Conservation (phyloP, 1,140 invertebrate species). For the Penaeus japonicus region DNA sequence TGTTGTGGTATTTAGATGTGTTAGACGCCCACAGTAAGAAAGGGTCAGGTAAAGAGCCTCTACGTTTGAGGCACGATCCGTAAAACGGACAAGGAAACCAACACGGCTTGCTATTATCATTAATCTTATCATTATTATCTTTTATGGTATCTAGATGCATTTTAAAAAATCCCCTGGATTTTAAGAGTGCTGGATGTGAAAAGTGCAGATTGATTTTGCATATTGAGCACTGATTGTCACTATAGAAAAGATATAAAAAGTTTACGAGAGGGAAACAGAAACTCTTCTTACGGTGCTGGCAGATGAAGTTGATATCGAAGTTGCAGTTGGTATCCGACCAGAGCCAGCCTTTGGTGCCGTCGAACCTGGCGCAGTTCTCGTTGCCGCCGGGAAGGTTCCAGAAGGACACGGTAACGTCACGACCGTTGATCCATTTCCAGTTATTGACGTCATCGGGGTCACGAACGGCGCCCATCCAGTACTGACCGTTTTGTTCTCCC, state of each 20-base stretch:
- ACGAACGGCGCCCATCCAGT: constrained; percentile 91
- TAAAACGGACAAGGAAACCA: no score
- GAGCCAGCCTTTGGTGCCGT: constrained; percentile 92
- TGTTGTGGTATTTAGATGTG: no score
- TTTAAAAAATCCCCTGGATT: no score
- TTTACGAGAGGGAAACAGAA: neutral
- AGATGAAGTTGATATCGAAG: constrained; percentile 87
- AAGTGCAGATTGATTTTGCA: neutral
- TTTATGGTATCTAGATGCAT: no score
- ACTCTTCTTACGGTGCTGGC: constrained; percentile 83
- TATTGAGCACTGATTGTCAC: no score
- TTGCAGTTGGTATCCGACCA: constrained; percentile 94
- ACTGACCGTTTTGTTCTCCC: constrained; percentile 89
- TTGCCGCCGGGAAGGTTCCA: constrained; percentile 87
- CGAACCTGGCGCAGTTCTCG: constrained; percentile 88
- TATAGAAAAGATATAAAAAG: neutral
- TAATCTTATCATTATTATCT: no score
- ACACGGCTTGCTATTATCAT: no score
- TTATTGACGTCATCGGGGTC: constrained; percentile 79
- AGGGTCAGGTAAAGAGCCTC: no score
- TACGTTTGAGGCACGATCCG: no score
- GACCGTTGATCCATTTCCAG: constrained; percentile 89
- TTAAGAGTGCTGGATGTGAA: neutral
- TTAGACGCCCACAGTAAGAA: no score
- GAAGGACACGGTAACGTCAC: constrained; percentile 88